Base-by-base conservation (phyloP, 2,888 invertebrate genomes). In the Zhuqinia jingwanae region DNA sequence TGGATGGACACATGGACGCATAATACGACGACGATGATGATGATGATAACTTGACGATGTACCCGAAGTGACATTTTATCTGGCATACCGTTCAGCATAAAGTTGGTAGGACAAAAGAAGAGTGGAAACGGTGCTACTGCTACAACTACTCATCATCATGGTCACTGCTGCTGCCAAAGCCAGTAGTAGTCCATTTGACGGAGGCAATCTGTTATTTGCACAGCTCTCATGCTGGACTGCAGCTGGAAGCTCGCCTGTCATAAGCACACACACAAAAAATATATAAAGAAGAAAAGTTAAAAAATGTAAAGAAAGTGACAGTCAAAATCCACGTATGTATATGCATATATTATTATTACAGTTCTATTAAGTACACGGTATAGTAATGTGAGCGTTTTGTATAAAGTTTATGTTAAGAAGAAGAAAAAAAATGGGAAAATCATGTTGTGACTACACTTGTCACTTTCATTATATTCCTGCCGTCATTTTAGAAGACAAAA, bases 241-340 rank as follows among this genome's bases (percentile, higher is more conserved):
- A 50, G 90, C 90, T 82, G 90, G 90, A 89, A 89, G 89, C 79
- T 90, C 89, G 86, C 89, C 90, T 90, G 88, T 87, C 87, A 89
- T 65, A 89, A n/a, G 8, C 22, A 63, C 27, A 36, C 42, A 17
- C 2, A 36, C 30, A 30, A 15, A 15, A 11, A 17, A 22, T 8
- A 30, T 30, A 13, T n/a, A n/a, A 22, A 30, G 53, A 11, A 11
- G 42, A 13, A 17, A 17, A 45, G 20, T 68, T 68, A 20, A 68
- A 45, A 45, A 68, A 68, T 36, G n/a, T n/a, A n/a, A n/a, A n/a
- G n/a, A n/a, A n/a, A n/a, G n/a, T n/a, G n/a, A n/a, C n/a, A n/a
- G n/a, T n/a, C n/a, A n/a, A n/a, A n/a, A n/a, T n/a, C n/a, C n/a
- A n/a, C n/a, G n/a, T 53, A n/a, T 53, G 15, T 53, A 3, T 53